These are phyloP conservation scores for Epizoanthus ramosus DNA, from an alignment of 92 coral and sea anemone species.

Conservation along the genomic window DNA sequence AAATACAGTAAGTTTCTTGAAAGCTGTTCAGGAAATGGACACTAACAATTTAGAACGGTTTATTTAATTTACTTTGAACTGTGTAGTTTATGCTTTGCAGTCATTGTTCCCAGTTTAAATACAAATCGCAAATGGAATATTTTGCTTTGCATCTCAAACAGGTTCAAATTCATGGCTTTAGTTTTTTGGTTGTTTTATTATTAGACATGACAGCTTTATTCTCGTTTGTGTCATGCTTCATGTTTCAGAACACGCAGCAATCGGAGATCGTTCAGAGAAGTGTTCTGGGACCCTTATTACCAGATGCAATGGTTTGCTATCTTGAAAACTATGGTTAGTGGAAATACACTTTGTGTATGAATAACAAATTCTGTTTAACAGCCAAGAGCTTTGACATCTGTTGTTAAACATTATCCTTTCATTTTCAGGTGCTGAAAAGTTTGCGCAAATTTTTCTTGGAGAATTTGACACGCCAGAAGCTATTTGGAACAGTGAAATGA, in stretches of 20 bases:
- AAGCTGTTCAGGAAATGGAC: too few relatives aligned
- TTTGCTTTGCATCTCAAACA: too few relatives aligned
- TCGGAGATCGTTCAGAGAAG: slow-evolving; percentile 92
- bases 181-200: too few relatives aligned
- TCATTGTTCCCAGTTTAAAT: too few relatives aligned
- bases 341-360: neutral
- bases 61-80: too few relatives aligned
- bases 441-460: slow-evolving; percentile 92
- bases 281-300: slow-evolving; percentile 84
- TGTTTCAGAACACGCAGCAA: slow-evolving; percentile 57
- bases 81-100: too few relatives aligned
- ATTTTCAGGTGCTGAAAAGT: slow-evolving; percentile 83
- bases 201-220: too few relatives aligned
- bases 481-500: slow-evolving; percentile 98
- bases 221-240: neutral
- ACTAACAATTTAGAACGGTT: too few relatives aligned
- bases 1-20: too few relatives aligned
- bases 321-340: slow-evolving; percentile 90
- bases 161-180: too few relatives aligned
- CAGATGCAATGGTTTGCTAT: slow-evolving; percentile 99
- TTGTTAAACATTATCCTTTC: slow-evolving; percentile 4
- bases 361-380: neutral
- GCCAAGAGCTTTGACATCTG: neutral
- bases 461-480: slow-evolving; percentile 99
- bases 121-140: too few relatives aligned